Evolutionary conservation across 2,888 invertebrate genomes (phyloP).

Genomic region (Callyntrura sp.): DNA sequence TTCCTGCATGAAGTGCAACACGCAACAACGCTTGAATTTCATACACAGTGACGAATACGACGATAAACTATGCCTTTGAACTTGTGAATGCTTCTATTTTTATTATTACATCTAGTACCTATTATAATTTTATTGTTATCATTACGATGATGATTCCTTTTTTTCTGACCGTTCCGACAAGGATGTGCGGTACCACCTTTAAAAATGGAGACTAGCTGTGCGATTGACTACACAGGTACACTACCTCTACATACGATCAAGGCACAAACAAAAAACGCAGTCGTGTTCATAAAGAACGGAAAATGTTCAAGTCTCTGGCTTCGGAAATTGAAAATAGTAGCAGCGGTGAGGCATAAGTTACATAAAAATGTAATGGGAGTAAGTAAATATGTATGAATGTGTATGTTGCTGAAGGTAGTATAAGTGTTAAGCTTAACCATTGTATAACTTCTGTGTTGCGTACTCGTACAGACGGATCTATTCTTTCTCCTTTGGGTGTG

Average conservation of each 20-base stretch:
- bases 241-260: neutral
- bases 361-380: constrained; percentile 8
- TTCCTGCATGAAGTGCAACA: neutral
- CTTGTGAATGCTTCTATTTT: too few species aligned
- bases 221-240: constrained; percentile 8
- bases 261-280: neutral
- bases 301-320: neutral
- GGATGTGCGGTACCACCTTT: constrained; percentile 38
- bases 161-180: constrained; percentile 46
- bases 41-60: neutral
- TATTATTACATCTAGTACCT: constrained; percentile 57
- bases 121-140: too few species aligned
- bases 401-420: neutral
- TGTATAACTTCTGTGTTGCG: constrained; percentile 26
- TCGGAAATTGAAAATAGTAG: constrained; percentile 47
- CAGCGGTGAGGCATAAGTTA: constrained; percentile 29
- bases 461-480: constrained; percentile 30
- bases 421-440: neutral
- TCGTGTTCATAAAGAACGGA: too few species aligned
- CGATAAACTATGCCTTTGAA: constrained; percentile 41
- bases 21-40: neutral
- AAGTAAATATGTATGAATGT: neutral
- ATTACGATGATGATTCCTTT: constrained; percentile 65
- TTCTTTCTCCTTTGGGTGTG: constrained; percentile 68
- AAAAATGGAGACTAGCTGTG: constrained; percentile 2